Evolutionary conservation across 1,140 invertebrate species (phyloP).

Genomic region (Stratiolaelaps scimitus): DNA sequence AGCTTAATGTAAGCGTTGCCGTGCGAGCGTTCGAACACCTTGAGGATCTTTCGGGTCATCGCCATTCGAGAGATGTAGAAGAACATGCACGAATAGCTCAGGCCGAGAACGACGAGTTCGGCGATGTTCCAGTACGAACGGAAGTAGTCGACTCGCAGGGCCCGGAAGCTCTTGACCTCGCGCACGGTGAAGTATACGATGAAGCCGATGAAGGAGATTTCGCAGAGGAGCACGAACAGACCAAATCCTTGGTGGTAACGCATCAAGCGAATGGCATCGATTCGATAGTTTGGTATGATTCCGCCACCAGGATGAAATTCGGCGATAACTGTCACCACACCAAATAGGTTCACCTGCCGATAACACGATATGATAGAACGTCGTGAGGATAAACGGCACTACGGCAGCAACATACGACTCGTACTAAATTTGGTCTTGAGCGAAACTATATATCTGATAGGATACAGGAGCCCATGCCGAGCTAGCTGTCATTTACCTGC

Average conservation of each 20-base stretch:
- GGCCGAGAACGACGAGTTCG: slow-evolving; percentile 42
- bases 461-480: background rate
- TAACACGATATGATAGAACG: slow-evolving; percentile 35
- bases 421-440: too few species aligned
- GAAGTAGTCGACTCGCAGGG: slow-evolving; percentile 42
- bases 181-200: slow-evolving; percentile 46
- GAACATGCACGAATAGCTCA: slow-evolving; percentile 42
- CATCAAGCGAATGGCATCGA: slow-evolving; percentile 44
- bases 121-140: slow-evolving; percentile 45
- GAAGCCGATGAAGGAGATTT: slow-evolving; percentile 42
- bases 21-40: slow-evolving; percentile 40
- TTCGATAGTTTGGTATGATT: slow-evolving; percentile 44
- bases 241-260: slow-evolving; percentile 40
- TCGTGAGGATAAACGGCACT: too few species aligned
- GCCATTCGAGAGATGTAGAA: slow-evolving; percentile 44
- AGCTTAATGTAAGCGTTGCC: slow-evolving; percentile 47
- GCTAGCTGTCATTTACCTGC: slow-evolving; percentile 36
- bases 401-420: too few species aligned
- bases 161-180: slow-evolving; percentile 39
- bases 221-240: slow-evolving; percentile 40
- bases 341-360: slow-evolving; percentile 44
- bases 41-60: slow-evolving; percentile 41
- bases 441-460: too few species aligned
- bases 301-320: slow-evolving; percentile 47
- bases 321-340: slow-evolving; percentile 43